Evolutionary conservation across 1,140 invertebrate genomes (phyloP), one percentile per base, ranked within the genome.

Genomic region (Scaptomyza hsui): DNA sequence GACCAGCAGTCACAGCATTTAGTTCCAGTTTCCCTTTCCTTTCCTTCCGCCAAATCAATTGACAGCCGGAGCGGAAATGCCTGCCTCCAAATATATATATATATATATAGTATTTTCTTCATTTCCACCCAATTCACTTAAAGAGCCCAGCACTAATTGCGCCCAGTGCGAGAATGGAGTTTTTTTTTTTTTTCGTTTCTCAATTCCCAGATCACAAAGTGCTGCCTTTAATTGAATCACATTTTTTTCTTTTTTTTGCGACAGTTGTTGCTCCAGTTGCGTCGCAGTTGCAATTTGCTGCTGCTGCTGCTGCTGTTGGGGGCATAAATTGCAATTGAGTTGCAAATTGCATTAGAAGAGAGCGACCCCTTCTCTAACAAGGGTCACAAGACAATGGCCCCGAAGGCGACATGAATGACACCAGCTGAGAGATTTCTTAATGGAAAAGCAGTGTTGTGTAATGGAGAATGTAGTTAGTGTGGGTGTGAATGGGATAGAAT

Each of bases 191-290:
- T 1, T 29, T 29, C 26, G 26, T 9, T 29, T 29, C 9, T 29
- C 5, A 29, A 29, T 37, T 37, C 35, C 45, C 61, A 51, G 7
- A 7, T 47, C 52, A 52, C 47, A 72, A 52, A 72, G 62, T 72
- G 61, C 61, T 59, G n/a, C 37, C 52, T 57, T 65, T 67, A 72
- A 59, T 72, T 67, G 53, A 72, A 72, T 72, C 62, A 59, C 39
- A 65, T 71, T 41, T 32, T 44, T 45, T 13, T 13, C 21, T 72
- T 72, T 48, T 39, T 41, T 42, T 41, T 61, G 59, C 44, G 15
- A 21, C 47, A 39, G 32, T 3, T 26, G n/a, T 24, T 18, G 10
- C 53, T 53, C 32, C 59, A 24, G 19, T 6, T 26, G 37, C 21
- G 55, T 48, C 63, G 45, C 47, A 49, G 44, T 26, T 4, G 37